Evolutionary conservation across 2,797 vertebrate species (phyloP).

Genomic region (Pachyuromys duprasi): DNA sequence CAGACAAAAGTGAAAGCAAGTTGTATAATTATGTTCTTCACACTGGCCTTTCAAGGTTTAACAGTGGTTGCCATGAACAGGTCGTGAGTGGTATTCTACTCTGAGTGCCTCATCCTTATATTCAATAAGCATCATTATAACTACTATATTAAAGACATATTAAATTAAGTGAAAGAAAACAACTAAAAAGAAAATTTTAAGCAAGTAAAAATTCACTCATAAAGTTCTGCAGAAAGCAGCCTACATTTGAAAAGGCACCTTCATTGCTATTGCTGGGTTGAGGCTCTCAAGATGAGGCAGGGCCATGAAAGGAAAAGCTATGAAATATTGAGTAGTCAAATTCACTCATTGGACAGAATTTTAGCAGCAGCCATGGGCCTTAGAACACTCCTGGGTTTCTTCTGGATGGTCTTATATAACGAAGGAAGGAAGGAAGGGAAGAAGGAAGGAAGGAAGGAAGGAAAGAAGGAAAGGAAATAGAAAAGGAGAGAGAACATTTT

Average conservation of each 20-base stretch:
- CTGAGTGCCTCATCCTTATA: not conserved
- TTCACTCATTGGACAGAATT: not conserved
- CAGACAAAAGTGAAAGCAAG: not conserved
- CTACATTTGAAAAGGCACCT: not conserved
- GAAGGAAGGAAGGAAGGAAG: no score
- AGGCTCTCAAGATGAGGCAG: not conserved
- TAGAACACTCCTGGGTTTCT: not conserved
- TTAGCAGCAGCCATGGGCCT: not conserved
- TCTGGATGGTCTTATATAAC: not conserved
- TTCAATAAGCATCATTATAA: not conserved
- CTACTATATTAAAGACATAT: not conserved
- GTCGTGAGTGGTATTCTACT: not conserved
- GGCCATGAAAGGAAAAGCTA: not conserved
- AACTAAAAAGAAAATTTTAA: not conserved
- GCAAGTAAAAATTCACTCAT: not conserved
- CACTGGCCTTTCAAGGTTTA: not conserved
- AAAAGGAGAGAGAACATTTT: not conserved
- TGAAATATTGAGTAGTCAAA: not conserved
- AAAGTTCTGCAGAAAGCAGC: not conserved
- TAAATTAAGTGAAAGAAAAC: not conserved
- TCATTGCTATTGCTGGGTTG: not conserved
- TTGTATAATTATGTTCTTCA: not conserved
- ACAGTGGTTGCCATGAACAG: no score
- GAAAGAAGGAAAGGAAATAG: not conserved
- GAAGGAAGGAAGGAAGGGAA: not conserved